Conservation (phyloP, 2,888 invertebrate genomes). For the Digitonthophagus gazella region DNA sequence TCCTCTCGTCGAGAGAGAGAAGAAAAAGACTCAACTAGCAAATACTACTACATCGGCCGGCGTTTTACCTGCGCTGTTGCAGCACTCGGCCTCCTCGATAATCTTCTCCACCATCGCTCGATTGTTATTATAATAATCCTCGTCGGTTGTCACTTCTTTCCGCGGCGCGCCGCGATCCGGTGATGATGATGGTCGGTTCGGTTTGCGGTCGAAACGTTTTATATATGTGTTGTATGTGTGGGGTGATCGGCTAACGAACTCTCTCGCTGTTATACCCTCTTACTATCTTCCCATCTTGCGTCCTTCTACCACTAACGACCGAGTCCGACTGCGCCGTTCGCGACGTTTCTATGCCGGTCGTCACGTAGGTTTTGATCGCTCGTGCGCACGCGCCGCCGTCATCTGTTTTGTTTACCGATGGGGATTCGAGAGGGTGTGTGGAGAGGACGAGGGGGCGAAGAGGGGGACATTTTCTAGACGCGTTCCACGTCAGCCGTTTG, state of each 20-base stretch:
- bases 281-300: constrained; percentile 48
- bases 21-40: background rate
- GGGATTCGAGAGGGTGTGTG: background rate
- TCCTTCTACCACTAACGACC: constrained; percentile 43
- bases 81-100: constrained; percentile 61
- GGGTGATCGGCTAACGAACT: too few species aligned
- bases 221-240: too few species aligned
- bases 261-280: constrained; percentile 1
- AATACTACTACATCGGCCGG: too few species aligned
- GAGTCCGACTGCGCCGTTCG: constrained; percentile 47
- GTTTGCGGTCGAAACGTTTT: background rate
- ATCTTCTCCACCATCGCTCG: constrained; percentile 67
- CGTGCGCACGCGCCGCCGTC: constrained; percentile 21
- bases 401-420: constrained; percentile 12
- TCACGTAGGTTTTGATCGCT: constrained; percentile 36
- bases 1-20: background rate
- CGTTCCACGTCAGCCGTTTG: constrained; percentile 5
- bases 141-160: constrained; percentile 4
- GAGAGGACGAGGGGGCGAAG: background rate
- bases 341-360: constrained; percentile 32
- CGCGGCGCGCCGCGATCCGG: too few species aligned
- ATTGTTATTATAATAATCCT: background rate
- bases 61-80: constrained; percentile 43
- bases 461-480: constrained; percentile 6
- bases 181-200: too few species aligned